These are phyloP conservation scores for Isotomurus palustris DNA, from an alignment of 2,888 invertebrate genomes.

Conservation along the genomic window DNA sequence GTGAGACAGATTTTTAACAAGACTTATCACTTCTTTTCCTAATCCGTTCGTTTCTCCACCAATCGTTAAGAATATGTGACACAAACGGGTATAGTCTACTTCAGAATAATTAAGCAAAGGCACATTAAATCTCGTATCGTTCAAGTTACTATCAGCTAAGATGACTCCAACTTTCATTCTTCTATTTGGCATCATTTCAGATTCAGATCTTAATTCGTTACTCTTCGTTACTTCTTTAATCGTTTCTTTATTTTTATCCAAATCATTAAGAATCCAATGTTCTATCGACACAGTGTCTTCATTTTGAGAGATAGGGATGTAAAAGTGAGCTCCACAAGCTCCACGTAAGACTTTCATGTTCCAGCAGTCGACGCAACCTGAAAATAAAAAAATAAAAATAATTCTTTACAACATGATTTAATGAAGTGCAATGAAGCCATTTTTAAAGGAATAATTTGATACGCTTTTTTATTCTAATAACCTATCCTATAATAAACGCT, in stretches of 20 bases:
- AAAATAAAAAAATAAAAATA: background rate
- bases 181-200: background rate
- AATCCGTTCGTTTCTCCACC: constrained; percentile 88
- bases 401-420: too few species aligned
- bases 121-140: constrained; percentile 48
- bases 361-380: constrained; percentile 86
- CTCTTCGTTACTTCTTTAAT: too few species aligned
- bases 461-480: too few species aligned
- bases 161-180: background rate
- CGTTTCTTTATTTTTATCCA: too few species aligned
- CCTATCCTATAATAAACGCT: too few species aligned
- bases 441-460: background rate
- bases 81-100: constrained; percentile 56
- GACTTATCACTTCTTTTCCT: constrained; percentile 63
- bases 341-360: constrained; percentile 79
- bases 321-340: constrained; percentile 80
- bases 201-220: too few species aligned
- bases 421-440: background rate
- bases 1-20: constrained; percentile 4
- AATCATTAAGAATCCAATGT: background rate
- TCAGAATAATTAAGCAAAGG: constrained; percentile 63
- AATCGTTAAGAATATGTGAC: constrained; percentile 65
- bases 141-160: constrained; percentile 2
- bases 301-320: constrained; percentile 63
- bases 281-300: constrained; percentile 49